Conservation (phyloP, 2,888 invertebrate species). For the Mellilla xanthometata region DNA sequence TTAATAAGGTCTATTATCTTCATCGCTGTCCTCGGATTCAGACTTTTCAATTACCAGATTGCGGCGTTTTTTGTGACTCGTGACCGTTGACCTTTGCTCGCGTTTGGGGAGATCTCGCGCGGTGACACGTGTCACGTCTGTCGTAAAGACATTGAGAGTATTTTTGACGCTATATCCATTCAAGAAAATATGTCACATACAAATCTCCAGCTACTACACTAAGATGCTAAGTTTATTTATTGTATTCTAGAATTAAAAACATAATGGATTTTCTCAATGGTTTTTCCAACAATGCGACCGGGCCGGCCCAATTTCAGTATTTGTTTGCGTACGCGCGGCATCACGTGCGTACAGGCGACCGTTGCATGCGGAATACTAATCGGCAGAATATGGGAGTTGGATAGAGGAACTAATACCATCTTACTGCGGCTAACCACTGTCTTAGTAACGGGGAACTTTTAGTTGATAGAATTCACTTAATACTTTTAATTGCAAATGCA, state of each 20-base stretch:
- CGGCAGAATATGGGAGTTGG: slow-evolving; percentile 40
- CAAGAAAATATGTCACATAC: too few relatives aligned
- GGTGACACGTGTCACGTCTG: slow-evolving; percentile 1
- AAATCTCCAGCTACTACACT: too few relatives aligned
- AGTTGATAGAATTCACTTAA: too few relatives aligned
- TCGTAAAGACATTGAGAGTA: not conserved
- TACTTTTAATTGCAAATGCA: too few relatives aligned
- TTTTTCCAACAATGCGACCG: slow-evolving; percentile 43
- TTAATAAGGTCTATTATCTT: slow-evolving; percentile 69
- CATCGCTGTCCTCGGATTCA: slow-evolving; percentile 51
- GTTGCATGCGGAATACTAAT: slow-evolving; percentile 61
- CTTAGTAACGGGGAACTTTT: too few relatives aligned
- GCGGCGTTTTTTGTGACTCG: slow-evolving; percentile 26
- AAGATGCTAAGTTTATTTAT: too few relatives aligned
- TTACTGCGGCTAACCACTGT: not conserved
- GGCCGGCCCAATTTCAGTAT: slow-evolving; percentile 40
- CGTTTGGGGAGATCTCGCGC: slow-evolving; percentile 15
- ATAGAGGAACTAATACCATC: not conserved
- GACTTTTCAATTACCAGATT: slow-evolving; percentile 64
- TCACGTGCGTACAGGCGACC: slow-evolving; percentile 64
- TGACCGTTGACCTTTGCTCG: slow-evolving; percentile 24
- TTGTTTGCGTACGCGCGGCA: slow-evolving; percentile 64
- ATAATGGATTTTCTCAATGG: too few relatives aligned
- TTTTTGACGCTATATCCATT: too few relatives aligned
- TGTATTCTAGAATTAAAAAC: too few relatives aligned